Evolutionary conservation across 37 sponge, comb jelly and placozoan species (phyloP).

Genomic region (Cladorhizidae sp.): DNA sequence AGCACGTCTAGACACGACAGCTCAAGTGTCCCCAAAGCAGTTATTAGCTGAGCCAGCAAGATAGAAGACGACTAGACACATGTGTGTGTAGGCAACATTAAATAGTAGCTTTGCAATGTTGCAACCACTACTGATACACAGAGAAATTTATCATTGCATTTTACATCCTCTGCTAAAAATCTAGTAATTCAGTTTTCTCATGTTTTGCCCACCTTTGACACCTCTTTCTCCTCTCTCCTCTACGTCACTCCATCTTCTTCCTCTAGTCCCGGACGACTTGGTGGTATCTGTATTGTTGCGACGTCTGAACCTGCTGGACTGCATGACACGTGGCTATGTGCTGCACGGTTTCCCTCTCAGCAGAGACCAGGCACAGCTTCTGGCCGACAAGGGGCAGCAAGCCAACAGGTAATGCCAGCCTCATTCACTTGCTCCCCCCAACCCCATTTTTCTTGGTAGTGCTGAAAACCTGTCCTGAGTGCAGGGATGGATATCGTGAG

Average conservation of each 20-base stretch:
- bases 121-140: neutral
- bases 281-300: slow-evolving; percentile 61
- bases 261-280: slow-evolving; percentile 90
- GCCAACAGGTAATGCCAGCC: slow-evolving; percentile 78
- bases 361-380: slow-evolving; percentile 86
- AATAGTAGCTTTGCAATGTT: neutral
- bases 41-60: too few relatives aligned
- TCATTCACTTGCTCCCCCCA: too few relatives aligned
- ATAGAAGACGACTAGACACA: too few relatives aligned
- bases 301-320: slow-evolving; percentile 77
- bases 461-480: too few relatives aligned
- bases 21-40: too few relatives aligned
- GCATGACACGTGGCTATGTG: slow-evolving; percentile 87
- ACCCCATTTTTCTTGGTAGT: too few relatives aligned
- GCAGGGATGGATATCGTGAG: too few relatives aligned
- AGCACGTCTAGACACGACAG: too few relatives aligned
- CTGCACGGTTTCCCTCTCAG: slow-evolving; percentile 90
- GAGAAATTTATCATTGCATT: neutral
- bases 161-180: neutral
- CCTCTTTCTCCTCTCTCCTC: neutral
- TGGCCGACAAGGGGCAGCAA: slow-evolving; percentile 55
- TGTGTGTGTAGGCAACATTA: too few relatives aligned
- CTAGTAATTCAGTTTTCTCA: neutral
- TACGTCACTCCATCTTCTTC: neutral
- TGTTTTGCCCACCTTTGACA: too few relatives aligned